Conservation (phyloP, 1,140 invertebrate genomes). For the Drosophila mojavensis region DNA sequence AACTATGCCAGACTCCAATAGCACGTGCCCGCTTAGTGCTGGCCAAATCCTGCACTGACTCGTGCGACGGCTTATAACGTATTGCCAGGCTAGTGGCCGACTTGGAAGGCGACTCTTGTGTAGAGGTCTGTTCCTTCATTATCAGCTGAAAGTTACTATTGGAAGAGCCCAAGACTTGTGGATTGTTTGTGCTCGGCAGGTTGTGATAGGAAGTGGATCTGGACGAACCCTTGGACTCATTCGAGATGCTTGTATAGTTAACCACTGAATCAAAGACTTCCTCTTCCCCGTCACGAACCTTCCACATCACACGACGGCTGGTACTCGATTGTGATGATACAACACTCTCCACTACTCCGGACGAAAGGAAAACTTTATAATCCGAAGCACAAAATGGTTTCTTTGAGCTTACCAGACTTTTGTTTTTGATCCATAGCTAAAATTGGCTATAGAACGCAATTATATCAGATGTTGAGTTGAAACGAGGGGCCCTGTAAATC, state of each 20-base stretch:
- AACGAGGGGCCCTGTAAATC: slow-evolving; percentile 25
- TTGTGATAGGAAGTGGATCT: slow-evolving; percentile 22
- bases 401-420: slow-evolving; percentile 48
- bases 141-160: neutral
- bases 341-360: slow-evolving; percentile 39
- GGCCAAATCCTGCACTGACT: slow-evolving; percentile 17
- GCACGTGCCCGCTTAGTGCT: slow-evolving; percentile 17
- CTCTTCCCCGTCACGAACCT: slow-evolving; percentile 42
- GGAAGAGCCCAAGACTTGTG: neutral
- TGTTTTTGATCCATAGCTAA: slow-evolving; percentile 53
- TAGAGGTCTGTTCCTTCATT: neutral
- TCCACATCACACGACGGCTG: slow-evolving; percentile 72
- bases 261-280: slow-evolving; percentile 64
- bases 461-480: slow-evolving; percentile 19
- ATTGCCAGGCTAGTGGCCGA: slow-evolving; percentile 27
- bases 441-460: neutral
- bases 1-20: slow-evolving; percentile 37
- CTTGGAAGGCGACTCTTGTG: neutral
- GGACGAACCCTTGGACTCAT: neutral
- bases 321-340: slow-evolving; percentile 40
- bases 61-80: slow-evolving; percentile 32
- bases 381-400: neutral
- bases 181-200: neutral
- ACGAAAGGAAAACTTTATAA: neutral
- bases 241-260: slow-evolving; percentile 41